Percentiles rank a stretch among this genome's conserved stretches.
Conservation (phyloP, 2,113 vertebrate genomes). For the Baryphthengus martii region DNA sequence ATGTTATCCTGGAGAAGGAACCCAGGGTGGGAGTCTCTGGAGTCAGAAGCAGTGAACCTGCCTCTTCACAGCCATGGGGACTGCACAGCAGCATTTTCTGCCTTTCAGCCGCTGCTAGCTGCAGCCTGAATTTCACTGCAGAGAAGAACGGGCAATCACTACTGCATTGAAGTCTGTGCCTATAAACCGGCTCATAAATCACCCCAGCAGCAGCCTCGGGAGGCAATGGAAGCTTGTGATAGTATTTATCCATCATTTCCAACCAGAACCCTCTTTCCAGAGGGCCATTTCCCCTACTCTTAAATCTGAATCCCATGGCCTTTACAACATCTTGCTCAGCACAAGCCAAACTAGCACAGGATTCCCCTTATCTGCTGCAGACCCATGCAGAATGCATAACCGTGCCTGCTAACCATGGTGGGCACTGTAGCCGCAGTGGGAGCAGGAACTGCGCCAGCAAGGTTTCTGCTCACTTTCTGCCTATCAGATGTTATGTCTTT, state of each 20-base stretch:
- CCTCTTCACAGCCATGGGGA: fast-evolving
- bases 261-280: neutral
- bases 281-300: neutral
- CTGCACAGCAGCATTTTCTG: neutral
- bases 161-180: neutral
- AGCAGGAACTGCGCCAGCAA: neutral
- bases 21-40: fast-evolving
- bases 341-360: neutral
- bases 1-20: neutral
- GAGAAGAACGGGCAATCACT: neutral
- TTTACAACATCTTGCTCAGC: neutral
- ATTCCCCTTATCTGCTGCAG: neutral
- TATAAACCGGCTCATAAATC: conserved; percentile 9
- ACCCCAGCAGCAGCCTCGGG: neutral
- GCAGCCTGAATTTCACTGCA: neutral
- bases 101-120: neutral
- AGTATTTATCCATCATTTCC: neutral
- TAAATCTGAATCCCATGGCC: neutral
- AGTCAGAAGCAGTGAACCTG: neutral
- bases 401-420: neutral
- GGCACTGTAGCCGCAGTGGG: fast-evolving
- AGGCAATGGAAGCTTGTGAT: neutral
- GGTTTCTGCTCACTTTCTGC: neutral
- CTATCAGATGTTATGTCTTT: neutral
- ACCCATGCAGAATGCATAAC: too few relatives aligned